phyloP scores from a whole-genome alignment of 1,140 invertebrate species.

The Trachymyrmex septentrionalis region DNA sequence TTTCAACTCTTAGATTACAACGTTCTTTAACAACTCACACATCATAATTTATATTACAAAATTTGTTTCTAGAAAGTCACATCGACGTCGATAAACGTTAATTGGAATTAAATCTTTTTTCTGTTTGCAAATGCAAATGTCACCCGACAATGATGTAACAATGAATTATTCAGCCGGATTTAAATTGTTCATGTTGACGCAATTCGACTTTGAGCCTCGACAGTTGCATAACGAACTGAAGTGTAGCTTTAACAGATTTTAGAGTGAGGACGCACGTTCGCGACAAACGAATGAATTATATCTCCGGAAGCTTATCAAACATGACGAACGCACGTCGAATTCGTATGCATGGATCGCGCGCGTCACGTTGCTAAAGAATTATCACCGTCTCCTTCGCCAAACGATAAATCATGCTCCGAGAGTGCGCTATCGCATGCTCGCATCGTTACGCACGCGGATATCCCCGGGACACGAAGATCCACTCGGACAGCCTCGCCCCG shows the following conservation, averaged over 20 bases:
- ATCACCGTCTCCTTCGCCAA: constrained; percentile 53
- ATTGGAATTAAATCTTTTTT: background rate
- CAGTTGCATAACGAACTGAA: constrained; percentile 21
- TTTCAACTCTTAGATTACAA: background rate
- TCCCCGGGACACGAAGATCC: constrained; percentile 44
- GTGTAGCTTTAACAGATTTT: constrained; percentile 29
- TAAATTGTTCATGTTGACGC: constrained; percentile 21
- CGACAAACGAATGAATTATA: constrained; percentile 45
- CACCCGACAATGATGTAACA: background rate
- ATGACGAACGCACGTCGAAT: constrained; percentile 57
- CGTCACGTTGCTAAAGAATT: constrained; percentile 61
- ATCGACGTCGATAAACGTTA: background rate
- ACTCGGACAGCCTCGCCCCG: constrained; percentile 46
- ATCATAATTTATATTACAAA: background rate
- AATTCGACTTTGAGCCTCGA: constrained; percentile 26
- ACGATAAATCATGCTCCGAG: constrained; percentile 65
- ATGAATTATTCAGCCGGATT: background rate
- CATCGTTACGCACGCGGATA: constrained; percentile 7
- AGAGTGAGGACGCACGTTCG: constrained; percentile 38
- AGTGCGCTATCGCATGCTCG: constrained; percentile 29
- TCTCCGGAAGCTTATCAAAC: constrained; percentile 37
- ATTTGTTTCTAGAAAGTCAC: background rate
- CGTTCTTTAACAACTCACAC: background rate
- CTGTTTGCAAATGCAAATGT: background rate
- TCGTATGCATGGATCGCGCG: constrained; percentile 33